Percentiles rank a stretch among this genome's conserved stretches.
phyloP scores from a whole-genome alignment of 2,888 invertebrate genomes.

The Oligia strigilis region DNA sequence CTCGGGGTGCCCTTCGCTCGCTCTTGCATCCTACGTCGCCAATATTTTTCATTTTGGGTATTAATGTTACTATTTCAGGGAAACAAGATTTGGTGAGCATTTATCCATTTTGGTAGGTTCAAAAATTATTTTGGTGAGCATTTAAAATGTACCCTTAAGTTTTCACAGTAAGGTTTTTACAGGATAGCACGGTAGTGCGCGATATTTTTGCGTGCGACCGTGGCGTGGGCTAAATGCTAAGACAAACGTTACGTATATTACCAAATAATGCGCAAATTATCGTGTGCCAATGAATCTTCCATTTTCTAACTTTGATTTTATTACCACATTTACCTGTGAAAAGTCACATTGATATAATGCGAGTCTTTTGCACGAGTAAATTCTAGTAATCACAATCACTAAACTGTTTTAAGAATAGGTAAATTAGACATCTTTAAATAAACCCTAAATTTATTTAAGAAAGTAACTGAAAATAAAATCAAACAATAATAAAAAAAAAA shows the following conservation, averaged over 20 bases:
- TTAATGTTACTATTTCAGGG: too few species aligned
- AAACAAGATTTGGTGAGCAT: too few species aligned
- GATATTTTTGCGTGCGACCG: not conserved
- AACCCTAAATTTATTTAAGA: slow-evolving; percentile 8
- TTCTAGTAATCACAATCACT: slow-evolving; percentile 16
- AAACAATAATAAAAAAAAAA: not conserved
- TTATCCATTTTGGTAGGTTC: too few species aligned
- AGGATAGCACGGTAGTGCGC: not conserved
- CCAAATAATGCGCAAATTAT: slow-evolving; percentile 28
- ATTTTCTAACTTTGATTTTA: slow-evolving; percentile 25
- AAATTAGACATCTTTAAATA: not conserved
- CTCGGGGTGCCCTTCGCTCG: too few species aligned
- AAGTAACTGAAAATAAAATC: slow-evolving; percentile 40
- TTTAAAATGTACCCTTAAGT: too few species aligned
- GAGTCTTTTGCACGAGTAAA: not conserved
- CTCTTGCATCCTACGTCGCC: too few species aligned
- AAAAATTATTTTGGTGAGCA: too few species aligned
- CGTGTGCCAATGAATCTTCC: slow-evolving; percentile 3
- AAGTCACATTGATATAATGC: not conserved
- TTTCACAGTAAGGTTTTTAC: too few species aligned
- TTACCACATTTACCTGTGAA: slow-evolving; percentile 18
- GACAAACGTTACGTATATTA: not conserved
- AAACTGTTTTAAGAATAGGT: not conserved
- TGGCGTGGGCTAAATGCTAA: not conserved
- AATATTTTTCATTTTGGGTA: too few species aligned